Evolutionary conservation across 2,888 invertebrate genomes (phyloP), one percentile per base, ranked within the genome.

Genomic region (Ptilodon capucinus): DNA sequence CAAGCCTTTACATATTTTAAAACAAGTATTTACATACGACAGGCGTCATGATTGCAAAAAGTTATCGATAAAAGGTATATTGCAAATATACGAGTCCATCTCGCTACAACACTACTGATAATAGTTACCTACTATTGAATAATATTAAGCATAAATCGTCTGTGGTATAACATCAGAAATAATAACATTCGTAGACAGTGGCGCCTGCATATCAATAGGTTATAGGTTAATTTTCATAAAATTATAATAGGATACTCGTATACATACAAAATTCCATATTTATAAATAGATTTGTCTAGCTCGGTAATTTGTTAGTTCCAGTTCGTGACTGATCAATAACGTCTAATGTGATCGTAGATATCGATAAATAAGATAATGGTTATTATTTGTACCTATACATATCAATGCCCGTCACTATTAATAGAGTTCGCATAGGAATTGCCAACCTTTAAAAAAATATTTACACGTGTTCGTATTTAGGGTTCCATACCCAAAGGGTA

Each of bases 141-240:
- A 62, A n/a, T n/a, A 49, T 64, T 54, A 48, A 21, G 51, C 48
- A 75, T 75, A 75, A 77, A 79, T 76, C 71, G 77, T 74, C 73
- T 71, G 65, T 56, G 58, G 57, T 61, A 64, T 69, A 70, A 64
- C 68, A 70, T 54, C 44, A 52, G 51, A 68, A 64, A 64, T 65
- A 72, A 71, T 69, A 68, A 65, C 57, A 59, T 64, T 51, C 50
- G 51, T 64, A 65, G 64, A 64, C 56, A 53, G 70, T 76, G 81
- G 81, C 81, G 81, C 81, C 81, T 76, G 71, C 70, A 70, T 74
- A 67, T 72, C 65, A 68, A 71, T 68, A 53, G 53, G 41, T 45
- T 48, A n/a, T 73, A 68, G 68, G 60, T 44, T 42, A 65, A 67
- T 72, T 55, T 47, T 2, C 21, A 38, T 30, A 42, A 55, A 40